Base-by-base conservation (phyloP, 2,113 vertebrate genomes). In the Ceyx cyanopectus region DNA sequence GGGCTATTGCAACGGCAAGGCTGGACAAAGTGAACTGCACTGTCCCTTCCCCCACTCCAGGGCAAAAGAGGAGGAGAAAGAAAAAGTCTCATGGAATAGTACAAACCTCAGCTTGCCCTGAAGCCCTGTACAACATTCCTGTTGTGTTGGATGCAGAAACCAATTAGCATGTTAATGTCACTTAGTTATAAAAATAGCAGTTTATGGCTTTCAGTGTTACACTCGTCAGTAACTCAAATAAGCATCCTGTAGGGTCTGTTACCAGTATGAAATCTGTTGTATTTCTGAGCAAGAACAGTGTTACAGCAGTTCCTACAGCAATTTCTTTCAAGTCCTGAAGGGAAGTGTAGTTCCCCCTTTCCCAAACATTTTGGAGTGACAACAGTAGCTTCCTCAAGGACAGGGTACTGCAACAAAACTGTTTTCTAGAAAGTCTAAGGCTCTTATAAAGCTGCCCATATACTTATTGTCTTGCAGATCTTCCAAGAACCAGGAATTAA, bases 91-190 rank as follows among this genome's bases (percentile, higher is more conserved):
- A 32, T 13, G 50, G 75, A 87, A 92, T 79, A 48, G 89, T 85
- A 80, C 60, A 91, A 62, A 62, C 46, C 27, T 69, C 70, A 48
- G 46, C 63, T 40, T 81, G 74, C 74, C 92, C 92, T 60, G 51
- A 65, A 89, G 78, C 69, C 77, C 85, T 56, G 23, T 20, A 11
- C 58, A 92, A 69, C 75, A 92, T 80, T 90, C 91, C 92, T 85
- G 67, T 18, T 73, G 91, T 22, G 67, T 69, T 70, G 75, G 67
- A 2, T 50, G 78, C 87, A 85, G 57, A 60, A 91, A 46, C 60
- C 79, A 85, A 83, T 95, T 94, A 92, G 79, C 92, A 94, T 91
- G 74, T 48, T 87, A 96, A 94, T 54, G 89, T 60, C 68, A 87
- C 58, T 69, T 93, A 70, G 75, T 82, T 85, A 85, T 45, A 85